These are phyloP conservation scores for Hyperoplus immaculatus DNA, from an alignment of 2,797 vertebrate species.

Conservation along the genomic window DNA sequence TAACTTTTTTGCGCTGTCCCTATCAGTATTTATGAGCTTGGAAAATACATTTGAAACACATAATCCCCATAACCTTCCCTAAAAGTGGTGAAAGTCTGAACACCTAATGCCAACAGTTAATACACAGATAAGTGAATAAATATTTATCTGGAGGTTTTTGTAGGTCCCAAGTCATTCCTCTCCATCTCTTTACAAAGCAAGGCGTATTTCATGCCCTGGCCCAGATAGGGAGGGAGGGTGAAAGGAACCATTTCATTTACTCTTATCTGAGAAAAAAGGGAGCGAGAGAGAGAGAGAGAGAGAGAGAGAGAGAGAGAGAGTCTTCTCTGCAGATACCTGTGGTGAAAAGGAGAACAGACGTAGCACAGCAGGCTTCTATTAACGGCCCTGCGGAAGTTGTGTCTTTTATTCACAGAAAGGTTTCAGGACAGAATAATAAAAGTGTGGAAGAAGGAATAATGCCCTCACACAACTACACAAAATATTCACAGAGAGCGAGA, in stretches of 20 bases:
- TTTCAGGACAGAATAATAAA: slow-evolving; percentile 73
- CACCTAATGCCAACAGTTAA: slow-evolving; percentile 79
- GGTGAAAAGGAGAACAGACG: slow-evolving; percentile 54
- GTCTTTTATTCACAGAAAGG: slow-evolving; percentile 69
- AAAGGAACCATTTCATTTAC: slow-evolving; percentile 85
- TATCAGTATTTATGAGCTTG: slow-evolving; percentile 72
- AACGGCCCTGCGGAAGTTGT: slow-evolving; percentile 60
- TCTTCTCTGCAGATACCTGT: slow-evolving; percentile 74
- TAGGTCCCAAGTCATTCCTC: slow-evolving; percentile 84
- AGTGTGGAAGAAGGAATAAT: slow-evolving; percentile 56
- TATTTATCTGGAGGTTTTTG: slow-evolving; percentile 82
- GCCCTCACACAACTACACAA: slow-evolving; percentile 52
- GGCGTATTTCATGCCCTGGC: slow-evolving; percentile 78
- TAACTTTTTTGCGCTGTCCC: slow-evolving; percentile 48
- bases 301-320: slow-evolving; percentile 22
- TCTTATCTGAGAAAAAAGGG: slow-evolving; percentile 75
- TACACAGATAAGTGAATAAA: slow-evolving; percentile 86
- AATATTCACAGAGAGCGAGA: slow-evolving; percentile 40
- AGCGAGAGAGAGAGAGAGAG: slow-evolving; percentile 24
- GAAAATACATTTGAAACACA: slow-evolving; percentile 76
- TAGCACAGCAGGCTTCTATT: slow-evolving; percentile 62
- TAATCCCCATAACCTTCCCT: slow-evolving; percentile 69
- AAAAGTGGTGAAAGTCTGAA: slow-evolving; percentile 72
- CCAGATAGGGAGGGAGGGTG: slow-evolving; percentile 80
- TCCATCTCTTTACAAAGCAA: slow-evolving; percentile 82